Conservation (phyloP, 2,797 vertebrate genomes). For the Crypturellus tataupa region DNA sequence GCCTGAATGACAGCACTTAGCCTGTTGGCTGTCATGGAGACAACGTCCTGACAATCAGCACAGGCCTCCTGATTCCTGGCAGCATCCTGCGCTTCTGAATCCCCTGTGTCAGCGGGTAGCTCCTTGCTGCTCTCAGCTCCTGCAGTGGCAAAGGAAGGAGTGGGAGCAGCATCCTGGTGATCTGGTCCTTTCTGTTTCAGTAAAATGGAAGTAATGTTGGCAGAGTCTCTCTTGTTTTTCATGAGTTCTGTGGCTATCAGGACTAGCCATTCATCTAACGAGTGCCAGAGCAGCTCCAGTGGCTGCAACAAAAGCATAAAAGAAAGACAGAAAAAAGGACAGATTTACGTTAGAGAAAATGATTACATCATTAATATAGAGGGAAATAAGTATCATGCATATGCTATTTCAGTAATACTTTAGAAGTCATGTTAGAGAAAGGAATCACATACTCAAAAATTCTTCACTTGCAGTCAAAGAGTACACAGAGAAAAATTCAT, state of each 20-base stretch:
- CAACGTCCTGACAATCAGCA: slow-evolving; percentile 93
- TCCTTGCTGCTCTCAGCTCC: slow-evolving; percentile 65
- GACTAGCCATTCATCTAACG: slow-evolving; percentile 97
- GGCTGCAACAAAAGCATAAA: slow-evolving; percentile 84
- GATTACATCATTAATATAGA: not conserved
- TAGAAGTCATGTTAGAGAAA: not conserved
- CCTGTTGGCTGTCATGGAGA: slow-evolving; percentile 96
- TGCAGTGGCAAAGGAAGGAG: slow-evolving; percentile 77
- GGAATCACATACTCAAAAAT: slow-evolving; percentile 4
- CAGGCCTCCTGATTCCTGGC: slow-evolving; percentile 86
- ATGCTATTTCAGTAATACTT: not conserved
- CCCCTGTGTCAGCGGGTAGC: slow-evolving; percentile 63
- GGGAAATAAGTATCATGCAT: slow-evolving; percentile 5
- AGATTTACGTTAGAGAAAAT: not conserved
- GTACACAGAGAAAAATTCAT: not conserved
- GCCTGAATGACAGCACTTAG: slow-evolving; percentile 98
- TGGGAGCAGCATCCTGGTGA: slow-evolving; percentile 79
- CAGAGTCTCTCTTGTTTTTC: slow-evolving; percentile 86
- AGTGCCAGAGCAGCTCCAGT: slow-evolving; percentile 97
- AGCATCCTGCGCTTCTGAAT: slow-evolving; percentile 72
- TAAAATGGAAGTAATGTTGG: slow-evolving; percentile 93
- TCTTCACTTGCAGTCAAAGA: not conserved
- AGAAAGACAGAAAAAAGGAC: slow-evolving; percentile 19
- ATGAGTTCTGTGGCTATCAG: slow-evolving; percentile 95
- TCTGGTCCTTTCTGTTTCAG: slow-evolving; percentile 88